These are phyloP conservation scores for Colaptes auratus DNA, from an alignment of 2,113 vertebrate species.

Conservation along the genomic window DNA sequence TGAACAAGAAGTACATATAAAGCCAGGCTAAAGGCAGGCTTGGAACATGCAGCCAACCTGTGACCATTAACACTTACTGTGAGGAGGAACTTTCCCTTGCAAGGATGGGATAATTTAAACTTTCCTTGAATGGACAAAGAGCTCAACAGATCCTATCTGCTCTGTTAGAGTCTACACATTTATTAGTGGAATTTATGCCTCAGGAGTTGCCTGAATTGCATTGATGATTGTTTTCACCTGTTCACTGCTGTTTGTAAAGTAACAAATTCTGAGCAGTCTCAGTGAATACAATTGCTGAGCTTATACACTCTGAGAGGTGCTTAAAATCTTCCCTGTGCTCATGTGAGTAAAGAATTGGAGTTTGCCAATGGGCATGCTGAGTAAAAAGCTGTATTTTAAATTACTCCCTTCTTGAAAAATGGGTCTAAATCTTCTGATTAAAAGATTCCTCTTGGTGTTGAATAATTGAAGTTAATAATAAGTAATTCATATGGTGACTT, in stretches of 20 bases:
- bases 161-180: neutral
- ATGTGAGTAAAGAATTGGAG: neutral
- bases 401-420: neutral
- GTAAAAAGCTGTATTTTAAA: neutral
- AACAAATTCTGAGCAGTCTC: neutral
- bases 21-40: neutral
- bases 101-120: neutral
- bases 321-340: neutral
- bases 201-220: neutral
- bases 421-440: neutral
- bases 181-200: neutral
- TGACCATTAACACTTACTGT: neutral
- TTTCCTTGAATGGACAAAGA: neutral
- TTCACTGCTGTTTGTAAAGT: neutral
- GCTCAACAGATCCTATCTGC: neutral
- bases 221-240: neutral
- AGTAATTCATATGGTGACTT: neutral
- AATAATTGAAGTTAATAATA: slow-evolving; percentile 7
- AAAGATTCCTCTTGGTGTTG: neutral
- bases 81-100: neutral
- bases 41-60: neutral
- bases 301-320: neutral
- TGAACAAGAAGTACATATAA: neutral
- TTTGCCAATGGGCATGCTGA: neutral
- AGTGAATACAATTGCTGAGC: neutral